Conservation (phyloP, 2,797 vertebrate genomes). For the Pseudomugil gertrudae region DNA sequence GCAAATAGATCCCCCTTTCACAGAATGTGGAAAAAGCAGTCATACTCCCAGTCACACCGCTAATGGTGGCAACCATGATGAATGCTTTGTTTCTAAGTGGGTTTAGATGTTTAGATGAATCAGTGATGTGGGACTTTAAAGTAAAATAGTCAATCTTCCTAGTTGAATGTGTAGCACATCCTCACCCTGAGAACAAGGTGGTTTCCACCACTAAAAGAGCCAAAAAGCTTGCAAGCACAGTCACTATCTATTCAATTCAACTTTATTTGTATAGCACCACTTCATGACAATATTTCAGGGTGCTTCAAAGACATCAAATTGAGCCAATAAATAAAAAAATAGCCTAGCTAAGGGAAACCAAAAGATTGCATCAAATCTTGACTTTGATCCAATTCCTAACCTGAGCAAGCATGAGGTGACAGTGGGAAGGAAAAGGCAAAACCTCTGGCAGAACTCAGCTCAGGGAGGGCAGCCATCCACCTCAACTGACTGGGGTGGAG, state of each 20-base stretch:
- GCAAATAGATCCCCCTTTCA: background rate
- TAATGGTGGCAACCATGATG: background rate
- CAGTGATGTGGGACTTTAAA: background rate
- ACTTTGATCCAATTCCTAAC: too few relatives aligned
- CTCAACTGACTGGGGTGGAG: too few relatives aligned
- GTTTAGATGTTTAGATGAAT: background rate
- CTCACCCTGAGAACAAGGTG: constrained; percentile 33
- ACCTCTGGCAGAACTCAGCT: too few relatives aligned
- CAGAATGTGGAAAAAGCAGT: background rate
- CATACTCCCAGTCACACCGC: background rate
- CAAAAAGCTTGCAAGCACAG: constrained; percentile 31
- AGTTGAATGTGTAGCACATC: constrained; percentile 23
- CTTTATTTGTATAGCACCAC: too few relatives aligned
- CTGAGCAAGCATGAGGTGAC: too few relatives aligned
- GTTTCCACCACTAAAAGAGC: constrained; percentile 36
- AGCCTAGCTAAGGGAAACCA: too few relatives aligned
- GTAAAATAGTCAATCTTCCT: background rate
- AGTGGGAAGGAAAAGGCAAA: too few relatives aligned
- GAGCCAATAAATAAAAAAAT: too few relatives aligned
- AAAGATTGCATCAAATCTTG: too few relatives aligned
- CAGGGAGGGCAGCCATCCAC: too few relatives aligned
- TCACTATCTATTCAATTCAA: constrained; percentile 48
- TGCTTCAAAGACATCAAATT: too few relatives aligned
- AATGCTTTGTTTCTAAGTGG: background rate
- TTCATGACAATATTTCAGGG: too few relatives aligned